Conservation (phyloP, 2,888 invertebrate genomes). For the Thereva unica region DNA sequence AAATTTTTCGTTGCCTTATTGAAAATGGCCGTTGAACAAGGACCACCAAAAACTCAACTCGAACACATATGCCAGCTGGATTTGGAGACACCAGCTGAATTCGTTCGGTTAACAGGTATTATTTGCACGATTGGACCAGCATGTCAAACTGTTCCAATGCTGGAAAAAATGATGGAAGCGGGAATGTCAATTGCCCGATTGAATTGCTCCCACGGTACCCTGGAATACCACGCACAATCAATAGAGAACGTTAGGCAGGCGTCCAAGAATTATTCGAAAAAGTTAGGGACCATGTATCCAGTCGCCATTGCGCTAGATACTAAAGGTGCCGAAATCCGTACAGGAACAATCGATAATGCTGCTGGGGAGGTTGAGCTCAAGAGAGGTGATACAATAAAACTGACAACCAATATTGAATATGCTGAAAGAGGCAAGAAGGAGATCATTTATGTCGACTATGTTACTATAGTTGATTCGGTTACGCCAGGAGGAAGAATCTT, state of each 20-base stretch:
- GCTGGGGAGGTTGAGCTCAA: constrained; percentile 85
- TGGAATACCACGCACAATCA: constrained; percentile 92
- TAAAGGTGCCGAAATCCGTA: constrained; percentile 97
- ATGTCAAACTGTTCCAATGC: constrained; percentile 75
- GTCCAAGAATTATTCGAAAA: constrained; percentile 75
- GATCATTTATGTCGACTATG: constrained; percentile 86
- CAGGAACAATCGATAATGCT: constrained; percentile 89
- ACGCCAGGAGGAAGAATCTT: constrained; percentile 83
- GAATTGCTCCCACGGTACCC: constrained; percentile 94
- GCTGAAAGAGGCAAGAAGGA: constrained; percentile 77
- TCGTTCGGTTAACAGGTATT: constrained; percentile 91
- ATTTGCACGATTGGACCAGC: constrained; percentile 97
- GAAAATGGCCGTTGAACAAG: constrained; percentile 42
- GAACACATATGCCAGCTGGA: constrained; percentile 93
- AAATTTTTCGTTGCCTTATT: too few species aligned
- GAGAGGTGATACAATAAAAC: constrained; percentile 77
- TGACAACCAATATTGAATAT: constrained; percentile 80
- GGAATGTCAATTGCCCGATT: constrained; percentile 97
- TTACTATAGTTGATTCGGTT: constrained; percentile 91
- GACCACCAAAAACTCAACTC: constrained; percentile 70
- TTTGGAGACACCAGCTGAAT: constrained; percentile 86
- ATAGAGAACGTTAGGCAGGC: constrained; percentile 87
- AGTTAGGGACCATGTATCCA: constrained; percentile 72
- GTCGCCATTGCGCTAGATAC: constrained; percentile 96
- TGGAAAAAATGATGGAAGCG: constrained; percentile 93